Evolutionary conservation across 2,113 vertebrate genomes (phyloP).

Genomic region (Spizaetus ornatus): DNA sequence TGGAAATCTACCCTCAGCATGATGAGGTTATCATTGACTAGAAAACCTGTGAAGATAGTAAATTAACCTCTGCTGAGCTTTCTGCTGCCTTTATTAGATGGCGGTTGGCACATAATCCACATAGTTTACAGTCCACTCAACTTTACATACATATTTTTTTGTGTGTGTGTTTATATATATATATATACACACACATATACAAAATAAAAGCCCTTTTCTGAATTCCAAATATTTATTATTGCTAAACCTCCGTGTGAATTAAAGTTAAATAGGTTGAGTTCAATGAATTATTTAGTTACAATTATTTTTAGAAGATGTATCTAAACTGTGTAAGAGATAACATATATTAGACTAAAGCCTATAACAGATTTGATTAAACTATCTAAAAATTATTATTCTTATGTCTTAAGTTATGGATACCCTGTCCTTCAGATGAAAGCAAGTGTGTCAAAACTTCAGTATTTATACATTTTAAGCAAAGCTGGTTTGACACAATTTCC

Average conservation of each 20-base stretch:
- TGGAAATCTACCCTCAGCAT: neutral
- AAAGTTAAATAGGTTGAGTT: neutral
- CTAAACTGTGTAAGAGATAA: neutral
- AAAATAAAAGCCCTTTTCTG: neutral
- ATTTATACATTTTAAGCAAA: slow-evolving; percentile 5
- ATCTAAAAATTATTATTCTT: neutral
- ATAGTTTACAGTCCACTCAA: neutral
- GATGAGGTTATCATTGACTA: neutral
- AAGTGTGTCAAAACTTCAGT: neutral
- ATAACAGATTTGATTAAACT: neutral
- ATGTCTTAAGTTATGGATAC: neutral
- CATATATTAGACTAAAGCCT: neutral
- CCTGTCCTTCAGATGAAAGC: neutral
- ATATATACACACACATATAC: neutral
- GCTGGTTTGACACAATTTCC: neutral
- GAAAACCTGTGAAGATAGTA: neutral
- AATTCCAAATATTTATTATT: neutral
- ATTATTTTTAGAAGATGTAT: neutral
- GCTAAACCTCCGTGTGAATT: neutral
- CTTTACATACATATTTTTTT: neutral
- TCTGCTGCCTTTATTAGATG: neutral
- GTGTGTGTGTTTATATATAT: neutral
- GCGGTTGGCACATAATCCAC: neutral
- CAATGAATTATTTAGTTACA: neutral
- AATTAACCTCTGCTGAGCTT: neutral